phyloP scores from a whole-genome alignment of 2,888 invertebrate genomes.

The Oscheius myriophilus region DNA sequence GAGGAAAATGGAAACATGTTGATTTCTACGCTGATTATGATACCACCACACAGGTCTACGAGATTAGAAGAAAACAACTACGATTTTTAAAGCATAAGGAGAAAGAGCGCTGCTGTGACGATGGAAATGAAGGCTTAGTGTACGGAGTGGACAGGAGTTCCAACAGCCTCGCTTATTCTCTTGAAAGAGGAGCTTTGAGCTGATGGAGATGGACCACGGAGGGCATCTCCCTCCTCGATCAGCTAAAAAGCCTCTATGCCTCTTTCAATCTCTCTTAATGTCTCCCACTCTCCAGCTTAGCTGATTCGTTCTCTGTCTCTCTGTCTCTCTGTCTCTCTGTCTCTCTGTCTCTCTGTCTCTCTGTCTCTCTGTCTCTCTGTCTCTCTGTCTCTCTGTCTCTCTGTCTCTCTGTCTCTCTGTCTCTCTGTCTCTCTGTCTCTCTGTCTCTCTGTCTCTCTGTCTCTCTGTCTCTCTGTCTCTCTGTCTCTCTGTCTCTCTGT shows the following conservation, averaged over 20 bases:
- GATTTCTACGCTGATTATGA: too few relatives aligned
- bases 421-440: conserved; percentile 33
- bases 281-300: conserved; percentile 37
- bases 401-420: conserved; percentile 29
- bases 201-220: conserved; percentile 50
- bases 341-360: background rate
- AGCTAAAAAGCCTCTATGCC: conserved; percentile 32
- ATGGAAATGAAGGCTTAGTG: conserved; percentile 15
- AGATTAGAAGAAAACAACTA: too few relatives aligned
- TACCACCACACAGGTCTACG: too few relatives aligned
- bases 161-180: conserved; percentile 57
- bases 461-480: conserved; percentile 41
- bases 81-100: too few relatives aligned
- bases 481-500: conserved; percentile 20
- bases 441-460: conserved; percentile 25
- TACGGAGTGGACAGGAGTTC: conserved; percentile 35
- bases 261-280: background rate
- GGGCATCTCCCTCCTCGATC: conserved; percentile 56
- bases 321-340: conserved; percentile 40
- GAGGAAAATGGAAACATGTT: too few relatives aligned
- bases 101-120: background rate
- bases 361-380: conserved; percentile 42
- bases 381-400: conserved; percentile 31
- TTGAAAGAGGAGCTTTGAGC: conserved; percentile 61
- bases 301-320: conserved; percentile 13